These are phyloP conservation scores for Elymnias hypermnestra DNA, from an alignment of 1,140 invertebrate genomes.

Conservation along the genomic window DNA sequence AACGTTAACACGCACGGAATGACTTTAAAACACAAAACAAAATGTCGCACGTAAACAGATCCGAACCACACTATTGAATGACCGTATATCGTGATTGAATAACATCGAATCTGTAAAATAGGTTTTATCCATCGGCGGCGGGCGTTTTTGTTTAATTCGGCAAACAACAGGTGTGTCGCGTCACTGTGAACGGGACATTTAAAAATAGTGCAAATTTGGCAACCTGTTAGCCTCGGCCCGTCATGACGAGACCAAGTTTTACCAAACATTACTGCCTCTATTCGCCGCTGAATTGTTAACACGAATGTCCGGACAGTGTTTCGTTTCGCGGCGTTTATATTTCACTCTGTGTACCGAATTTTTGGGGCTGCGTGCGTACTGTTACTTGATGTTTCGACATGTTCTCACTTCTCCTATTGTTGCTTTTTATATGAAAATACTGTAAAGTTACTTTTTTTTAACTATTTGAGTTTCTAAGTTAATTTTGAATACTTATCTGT, in stretches of 20 bases:
- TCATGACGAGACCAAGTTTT: conserved; percentile 37
- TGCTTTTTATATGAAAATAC: too few relatives aligned
- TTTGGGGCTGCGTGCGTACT: not conserved
- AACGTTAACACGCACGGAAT: not conserved
- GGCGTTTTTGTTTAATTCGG: conserved; percentile 30
- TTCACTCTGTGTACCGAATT: conserved; percentile 6
- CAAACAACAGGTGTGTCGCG: conserved; percentile 61
- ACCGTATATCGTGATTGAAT: conserved; percentile 8
- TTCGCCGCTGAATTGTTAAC: conserved; percentile 41
- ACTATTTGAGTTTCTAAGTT: too few relatives aligned
- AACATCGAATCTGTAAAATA: conserved; percentile 18
- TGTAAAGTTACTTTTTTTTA: too few relatives aligned
- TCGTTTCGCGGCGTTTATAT: conserved; percentile 14
- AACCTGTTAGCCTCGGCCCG: conserved; percentile 53
- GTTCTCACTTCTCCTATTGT: too few relatives aligned
- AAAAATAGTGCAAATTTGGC: conserved; percentile 69
- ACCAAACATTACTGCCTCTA: conserved; percentile 28
- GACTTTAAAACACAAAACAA: conserved; percentile 2
- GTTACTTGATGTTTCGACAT: conserved; percentile 3
- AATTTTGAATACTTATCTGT: too few relatives aligned
- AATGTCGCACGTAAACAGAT: not conserved
- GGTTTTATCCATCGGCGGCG: conserved; percentile 22
- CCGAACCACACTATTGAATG: not conserved
- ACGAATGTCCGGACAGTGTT: conserved; percentile 23
- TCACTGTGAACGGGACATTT: conserved; percentile 55